Evolutionary conservation across 1,140 invertebrate species (phyloP).

Genomic region (Eufriesea mexicana): DNA sequence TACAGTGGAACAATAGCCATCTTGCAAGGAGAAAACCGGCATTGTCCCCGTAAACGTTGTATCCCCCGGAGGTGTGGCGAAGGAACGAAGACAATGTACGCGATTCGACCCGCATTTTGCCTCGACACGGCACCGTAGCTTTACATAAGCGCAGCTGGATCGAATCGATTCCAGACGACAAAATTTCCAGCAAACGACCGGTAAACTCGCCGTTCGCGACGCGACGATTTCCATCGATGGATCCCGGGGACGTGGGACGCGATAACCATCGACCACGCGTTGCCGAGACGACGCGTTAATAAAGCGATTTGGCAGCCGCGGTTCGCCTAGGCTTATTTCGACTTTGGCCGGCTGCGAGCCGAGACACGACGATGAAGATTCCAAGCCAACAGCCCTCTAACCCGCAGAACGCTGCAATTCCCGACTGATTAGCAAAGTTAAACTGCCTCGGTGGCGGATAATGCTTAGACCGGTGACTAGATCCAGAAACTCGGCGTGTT

Average conservation of each 20-base stretch:
- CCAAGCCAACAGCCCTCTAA: background rate
- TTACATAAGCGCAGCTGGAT: background rate
- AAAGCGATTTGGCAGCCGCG: background rate
- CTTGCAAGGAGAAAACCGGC: conserved; percentile 29
- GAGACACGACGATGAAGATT: background rate
- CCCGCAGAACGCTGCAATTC: background rate
- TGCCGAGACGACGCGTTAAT: background rate
- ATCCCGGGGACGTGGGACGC: too few species aligned
- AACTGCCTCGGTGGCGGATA: conserved; percentile 15
- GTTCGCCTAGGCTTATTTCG: background rate
- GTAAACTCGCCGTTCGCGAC: background rate
- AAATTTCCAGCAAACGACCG: background rate
- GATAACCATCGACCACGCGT: background rate
- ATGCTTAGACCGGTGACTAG: conserved; percentile 1
- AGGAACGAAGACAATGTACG: conserved; percentile 29
- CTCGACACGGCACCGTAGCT: background rate
- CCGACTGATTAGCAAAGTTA: conserved; percentile 38
- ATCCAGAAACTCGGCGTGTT: conserved; percentile 15
- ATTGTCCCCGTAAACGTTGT: conserved; percentile 48
- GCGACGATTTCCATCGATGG: background rate
- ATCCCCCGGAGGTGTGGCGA: conserved; percentile 14
- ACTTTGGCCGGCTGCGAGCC: background rate
- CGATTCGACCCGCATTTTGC: conserved; percentile 4
- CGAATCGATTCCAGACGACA: background rate
- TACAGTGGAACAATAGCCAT: conserved; percentile 31